Evolutionary conservation across 2,888 invertebrate genomes (phyloP).

Genomic region (Metacarcinus magister): DNA sequence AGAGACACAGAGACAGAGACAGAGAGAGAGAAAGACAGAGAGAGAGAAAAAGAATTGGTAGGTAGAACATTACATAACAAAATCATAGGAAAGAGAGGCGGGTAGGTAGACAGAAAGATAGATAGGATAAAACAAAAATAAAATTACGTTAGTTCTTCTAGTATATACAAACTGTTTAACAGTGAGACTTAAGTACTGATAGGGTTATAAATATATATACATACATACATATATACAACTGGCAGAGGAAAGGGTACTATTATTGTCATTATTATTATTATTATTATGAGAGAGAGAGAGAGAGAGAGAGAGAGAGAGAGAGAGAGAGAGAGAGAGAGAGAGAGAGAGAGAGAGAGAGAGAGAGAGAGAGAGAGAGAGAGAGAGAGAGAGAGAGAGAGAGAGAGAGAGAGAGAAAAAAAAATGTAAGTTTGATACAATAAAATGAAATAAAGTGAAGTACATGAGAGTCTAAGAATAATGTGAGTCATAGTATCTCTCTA

Average conservation of each 20-base stretch:
- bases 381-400: conserved; percentile 64
- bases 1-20: background rate
- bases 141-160: background rate
- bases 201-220: background rate
- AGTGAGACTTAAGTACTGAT: no score
- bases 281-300: background rate
- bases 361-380: conserved; percentile 65
- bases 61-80: no score
- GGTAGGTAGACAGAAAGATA: background rate
- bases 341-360: conserved; percentile 56
- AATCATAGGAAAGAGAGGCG: no score
- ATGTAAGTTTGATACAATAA: background rate
- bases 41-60: background rate
- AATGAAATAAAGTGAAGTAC: no score
- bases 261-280: no score
- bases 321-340: no score
- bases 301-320: no score
- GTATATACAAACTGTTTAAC: no score
- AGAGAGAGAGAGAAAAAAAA: background rate
- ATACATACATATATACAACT: background rate
- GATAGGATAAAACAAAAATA: background rate
- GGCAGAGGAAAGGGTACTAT: no score
- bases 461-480: no score
- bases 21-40: background rate
- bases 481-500: no score